A percentile compares a stretch with the other conserved stretches of the same genome.
Conservation (phyloP, 2,113 vertebrate genomes). For the Sceloporus undulatus region DNA sequence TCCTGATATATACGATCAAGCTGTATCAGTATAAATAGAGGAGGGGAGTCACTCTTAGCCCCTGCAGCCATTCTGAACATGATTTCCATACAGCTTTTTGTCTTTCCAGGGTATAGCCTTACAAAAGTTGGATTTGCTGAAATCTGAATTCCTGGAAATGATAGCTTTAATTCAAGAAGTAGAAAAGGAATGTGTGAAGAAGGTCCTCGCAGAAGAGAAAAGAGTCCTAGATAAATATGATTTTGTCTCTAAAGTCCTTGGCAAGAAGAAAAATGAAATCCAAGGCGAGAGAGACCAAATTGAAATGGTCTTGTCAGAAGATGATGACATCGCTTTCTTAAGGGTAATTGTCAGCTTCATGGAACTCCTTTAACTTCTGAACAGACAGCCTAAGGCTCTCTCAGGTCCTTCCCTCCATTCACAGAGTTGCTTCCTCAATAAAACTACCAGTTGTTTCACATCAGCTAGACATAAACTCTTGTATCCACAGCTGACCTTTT, state of each 20-base stretch:
- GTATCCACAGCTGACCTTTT: background rate
- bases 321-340: slow-evolving; percentile 84
- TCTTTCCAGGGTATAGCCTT: slow-evolving; percentile 76
- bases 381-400: background rate
- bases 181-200: slow-evolving; percentile 72
- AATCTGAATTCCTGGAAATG: slow-evolving; percentile 83
- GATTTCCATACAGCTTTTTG: slow-evolving; percentile 2
- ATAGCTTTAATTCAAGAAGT: slow-evolving; percentile 79
- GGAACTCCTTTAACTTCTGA: background rate
- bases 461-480: background rate
- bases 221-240: slow-evolving; percentile 78
- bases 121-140: slow-evolving; percentile 76
- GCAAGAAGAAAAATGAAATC: slow-evolving; percentile 81
- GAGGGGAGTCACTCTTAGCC: background rate
- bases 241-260: slow-evolving; percentile 75
- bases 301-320: slow-evolving; percentile 76
- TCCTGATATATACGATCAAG: background rate
- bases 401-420: background rate
- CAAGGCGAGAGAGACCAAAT: slow-evolving; percentile 78
- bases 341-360: slow-evolving; percentile 80
- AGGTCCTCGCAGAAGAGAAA: slow-evolving; percentile 84
- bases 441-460: background rate
- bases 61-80: background rate
- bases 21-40: background rate
- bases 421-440: background rate